phyloP scores from a whole-genome alignment of 2,888 invertebrate species.

The Sthenelais limicola region DNA sequence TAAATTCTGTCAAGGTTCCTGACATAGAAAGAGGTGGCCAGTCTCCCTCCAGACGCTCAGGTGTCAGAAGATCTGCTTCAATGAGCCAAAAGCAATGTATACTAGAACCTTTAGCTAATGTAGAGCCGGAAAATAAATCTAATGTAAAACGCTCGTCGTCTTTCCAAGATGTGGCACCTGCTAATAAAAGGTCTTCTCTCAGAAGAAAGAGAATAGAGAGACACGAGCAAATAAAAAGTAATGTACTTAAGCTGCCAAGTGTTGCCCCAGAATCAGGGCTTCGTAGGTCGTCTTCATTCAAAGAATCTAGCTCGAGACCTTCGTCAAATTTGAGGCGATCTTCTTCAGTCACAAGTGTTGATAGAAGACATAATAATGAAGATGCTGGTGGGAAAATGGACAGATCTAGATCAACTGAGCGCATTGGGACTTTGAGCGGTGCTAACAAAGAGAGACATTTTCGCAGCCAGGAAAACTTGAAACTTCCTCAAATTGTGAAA shows the following conservation, averaged over 20 bases:
- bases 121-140: background rate
- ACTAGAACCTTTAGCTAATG: background rate
- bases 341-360: conserved; percentile 3
- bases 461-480: too few relatives aligned
- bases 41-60: background rate
- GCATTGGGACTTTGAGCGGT: too few relatives aligned
- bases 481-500: conserved; percentile 1
- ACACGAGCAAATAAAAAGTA: background rate
- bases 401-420: too few relatives aligned
- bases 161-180: background rate
- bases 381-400: too few relatives aligned
- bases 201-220: background rate
- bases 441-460: too few relatives aligned
- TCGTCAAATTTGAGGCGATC: background rate
- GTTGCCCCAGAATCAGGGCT: background rate
- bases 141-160: background rate
- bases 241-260: background rate
- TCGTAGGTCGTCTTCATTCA: conserved; percentile 8
- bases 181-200: too few relatives aligned
- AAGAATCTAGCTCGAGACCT: background rate
- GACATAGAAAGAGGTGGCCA: background rate
- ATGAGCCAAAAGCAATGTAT: background rate
- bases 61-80: conserved; percentile 2
- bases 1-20: background rate
- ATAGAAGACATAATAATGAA: too few relatives aligned